phyloP scores from a whole-genome alignment of 1,140 invertebrate genomes.

The Scaptomyza graminum region DNA sequence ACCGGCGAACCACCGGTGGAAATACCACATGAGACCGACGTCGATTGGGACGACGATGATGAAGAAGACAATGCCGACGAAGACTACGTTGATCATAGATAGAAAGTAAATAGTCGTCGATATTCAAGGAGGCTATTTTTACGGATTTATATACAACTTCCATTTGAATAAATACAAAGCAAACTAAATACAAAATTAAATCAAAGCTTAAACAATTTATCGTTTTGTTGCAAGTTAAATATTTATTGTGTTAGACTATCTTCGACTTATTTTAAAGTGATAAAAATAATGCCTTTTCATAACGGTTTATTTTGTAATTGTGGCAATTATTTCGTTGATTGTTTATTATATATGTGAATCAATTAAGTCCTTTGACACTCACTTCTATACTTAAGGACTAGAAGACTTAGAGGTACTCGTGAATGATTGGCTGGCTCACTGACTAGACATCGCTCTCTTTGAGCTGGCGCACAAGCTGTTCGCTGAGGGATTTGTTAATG shows the following conservation, averaged over 20 bases:
- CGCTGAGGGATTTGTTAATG: slow-evolving; percentile 75
- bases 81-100: slow-evolving; percentile 66
- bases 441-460: slow-evolving; percentile 81
- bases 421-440: background rate
- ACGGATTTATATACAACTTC: too few species aligned
- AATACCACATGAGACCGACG: slow-evolving; percentile 57
- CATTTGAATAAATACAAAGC: too few species aligned
- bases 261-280: background rate
- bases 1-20: slow-evolving; percentile 50
- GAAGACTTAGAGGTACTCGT: slow-evolving; percentile 36
- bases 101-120: background rate
- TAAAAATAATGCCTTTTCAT: background rate
- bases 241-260: slow-evolving; percentile 3
- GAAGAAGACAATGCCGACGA: slow-evolving; percentile 19
- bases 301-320: too few species aligned
- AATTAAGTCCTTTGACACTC: background rate
- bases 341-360: background rate
- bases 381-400: slow-evolving; percentile 57
- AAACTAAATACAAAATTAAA: too few species aligned
- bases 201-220: too few species aligned
- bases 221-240: background rate
- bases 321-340: too few species aligned
- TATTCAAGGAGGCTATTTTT: too few species aligned
- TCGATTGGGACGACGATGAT: slow-evolving; percentile 41
- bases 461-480: slow-evolving; percentile 76